phyloP scores from a whole-genome alignment of 2,888 invertebrate species.

The Pseudococcus viburni region DNA sequence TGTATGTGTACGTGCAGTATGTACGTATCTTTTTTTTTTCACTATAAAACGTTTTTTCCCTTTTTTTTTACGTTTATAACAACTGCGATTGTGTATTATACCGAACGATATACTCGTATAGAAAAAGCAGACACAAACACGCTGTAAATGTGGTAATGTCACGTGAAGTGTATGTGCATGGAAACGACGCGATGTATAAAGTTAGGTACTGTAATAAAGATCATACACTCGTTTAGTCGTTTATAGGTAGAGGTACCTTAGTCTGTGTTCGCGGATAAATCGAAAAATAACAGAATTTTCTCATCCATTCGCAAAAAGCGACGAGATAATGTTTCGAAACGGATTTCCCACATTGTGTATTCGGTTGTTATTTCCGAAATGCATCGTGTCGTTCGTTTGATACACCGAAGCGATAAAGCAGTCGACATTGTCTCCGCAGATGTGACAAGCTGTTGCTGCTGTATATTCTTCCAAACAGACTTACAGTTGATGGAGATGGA shows the following conservation, averaged over 20 bases:
- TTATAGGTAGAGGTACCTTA: no score
- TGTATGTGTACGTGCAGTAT: background rate
- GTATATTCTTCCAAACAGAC: no score
- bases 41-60: background rate
- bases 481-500: no score
- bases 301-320: background rate
- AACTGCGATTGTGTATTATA: conserved; percentile 6
- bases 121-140: background rate
- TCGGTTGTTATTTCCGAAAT: conserved; percentile 22
- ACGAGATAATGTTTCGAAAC: background rate
- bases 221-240: background rate
- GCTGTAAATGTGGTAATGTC: conserved; percentile 11
- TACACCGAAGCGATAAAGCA: background rate
- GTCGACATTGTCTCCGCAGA: background rate
- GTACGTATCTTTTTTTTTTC: background rate
- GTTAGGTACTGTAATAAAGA: background rate
- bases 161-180: background rate
- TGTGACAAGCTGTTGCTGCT: no score
- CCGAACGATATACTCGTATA: background rate
- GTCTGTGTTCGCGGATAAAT: background rate
- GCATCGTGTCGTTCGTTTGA: background rate
- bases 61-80: background rate
- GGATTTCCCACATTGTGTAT: background rate
- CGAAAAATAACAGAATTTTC: conserved; percentile 1
- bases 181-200: background rate